Evolutionary conservation across 37 sponge, comb jelly and placozoan species (phyloP), one percentile per base, ranked within the genome.

Genomic region (Chondrosia reniformis): DNA sequence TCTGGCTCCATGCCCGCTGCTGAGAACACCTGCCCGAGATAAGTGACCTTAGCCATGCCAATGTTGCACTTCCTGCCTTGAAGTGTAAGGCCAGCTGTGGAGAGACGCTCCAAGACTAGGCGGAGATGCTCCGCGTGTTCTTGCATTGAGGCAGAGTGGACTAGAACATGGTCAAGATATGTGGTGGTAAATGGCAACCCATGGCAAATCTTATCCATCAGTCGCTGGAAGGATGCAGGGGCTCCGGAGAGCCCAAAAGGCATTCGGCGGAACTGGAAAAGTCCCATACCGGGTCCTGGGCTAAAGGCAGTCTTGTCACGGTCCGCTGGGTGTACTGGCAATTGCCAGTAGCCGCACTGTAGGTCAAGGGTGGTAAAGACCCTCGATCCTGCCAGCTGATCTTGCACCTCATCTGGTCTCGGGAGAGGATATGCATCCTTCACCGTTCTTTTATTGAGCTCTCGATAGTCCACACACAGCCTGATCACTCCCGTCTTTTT

Each of bases 341-440:
- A 24, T 33, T 80, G 86, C 63, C 77, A 74, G 39, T 44, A 82
- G 3, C 83, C 84, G 64, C 76, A 44, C n/a, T 57, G 7, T 13
- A 77, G 37, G 52, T 82, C 76, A 2, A 77, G 71, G 3, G 58
- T 84, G 30, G 79, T 72, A 64, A 79, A 85, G 22, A 85, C 45
- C 19, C 25, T 74, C 4, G 67, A 44, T 1, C 86, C 86, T 32
- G 38, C 25, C 55, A 79, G 63, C 21, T 65, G 59, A 80, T 77
- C 79, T 61, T 57, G 74, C 1, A 85, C 63, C 31, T 79, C 80
- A 79, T 85, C 80, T 34, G 76, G 61, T 12, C 74, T 34, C 4
- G 86, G 86, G 21, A 85, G 66, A 74, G 75, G 80, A 31, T 73
- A 79, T 21, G 75, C 75, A 36, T 62, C 76, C 41, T 71, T 78